phyloP scores from a whole-genome alignment of 2,888 invertebrate genomes.

The Mactromeris polynyma region DNA sequence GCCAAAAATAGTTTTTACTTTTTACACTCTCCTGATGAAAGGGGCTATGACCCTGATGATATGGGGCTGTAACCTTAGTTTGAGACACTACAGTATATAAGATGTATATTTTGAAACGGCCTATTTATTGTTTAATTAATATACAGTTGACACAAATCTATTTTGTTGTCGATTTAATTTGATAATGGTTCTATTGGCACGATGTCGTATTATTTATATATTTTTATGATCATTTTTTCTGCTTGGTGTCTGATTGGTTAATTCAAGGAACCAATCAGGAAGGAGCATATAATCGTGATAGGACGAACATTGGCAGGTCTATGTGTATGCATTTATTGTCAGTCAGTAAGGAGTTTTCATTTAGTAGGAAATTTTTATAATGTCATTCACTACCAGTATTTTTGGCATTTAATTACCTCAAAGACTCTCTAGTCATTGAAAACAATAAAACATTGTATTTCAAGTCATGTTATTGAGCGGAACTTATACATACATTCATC shows the following conservation, averaged over 20 bases:
- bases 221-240: neutral
- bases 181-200: neutral
- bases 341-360: neutral
- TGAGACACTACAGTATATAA: neutral
- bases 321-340: neutral
- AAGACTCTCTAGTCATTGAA: neutral
- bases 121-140: constrained; percentile 14
- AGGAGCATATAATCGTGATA: neutral
- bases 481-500: neutral
- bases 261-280: neutral
- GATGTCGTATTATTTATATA: neutral
- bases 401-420: constrained; percentile 8
- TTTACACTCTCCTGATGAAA: neutral
- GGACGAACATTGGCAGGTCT: neutral
- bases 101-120: constrained; percentile 22
- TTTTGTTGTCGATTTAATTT: neutral
- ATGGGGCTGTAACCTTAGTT: neutral
- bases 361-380: neutral
- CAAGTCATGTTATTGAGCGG: neutral
- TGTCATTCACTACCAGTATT: neutral
- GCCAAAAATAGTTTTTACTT: constrained; percentile 36
- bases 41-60: neutral
- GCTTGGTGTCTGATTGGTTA: neutral
- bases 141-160: neutral
- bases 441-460: neutral